A percentile compares a stretch with the other conserved stretches of the same genome.
Evolutionary conservation across 2,113 vertebrate species (phyloP).

Genomic region (Amazona vittata): DNA sequence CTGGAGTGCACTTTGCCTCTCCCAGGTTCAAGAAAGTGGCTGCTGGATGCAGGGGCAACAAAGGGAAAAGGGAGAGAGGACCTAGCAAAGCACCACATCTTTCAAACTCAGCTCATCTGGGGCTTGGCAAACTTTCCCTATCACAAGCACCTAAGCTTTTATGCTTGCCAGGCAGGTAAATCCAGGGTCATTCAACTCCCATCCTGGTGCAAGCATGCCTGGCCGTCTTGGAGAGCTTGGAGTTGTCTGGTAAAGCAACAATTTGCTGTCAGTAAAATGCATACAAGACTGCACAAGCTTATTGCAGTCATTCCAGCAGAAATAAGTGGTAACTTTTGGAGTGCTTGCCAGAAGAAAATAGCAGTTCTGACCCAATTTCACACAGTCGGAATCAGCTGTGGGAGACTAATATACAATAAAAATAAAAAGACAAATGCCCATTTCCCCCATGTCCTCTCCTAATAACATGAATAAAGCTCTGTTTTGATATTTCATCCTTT

Average conservation of each 20-base stretch:
- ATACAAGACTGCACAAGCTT: conserved; percentile 18
- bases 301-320: conserved; percentile 13
- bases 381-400: not conserved
- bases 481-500: not conserved
- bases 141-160: not conserved
- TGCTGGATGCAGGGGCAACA: not conserved
- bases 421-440: conserved; percentile 16
- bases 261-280: not conserved
- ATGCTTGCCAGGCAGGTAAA: not conserved
- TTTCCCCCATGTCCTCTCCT: conserved; percentile 34
- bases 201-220: not conserved
- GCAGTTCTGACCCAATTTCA: conserved; percentile 36
- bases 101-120: not conserved
- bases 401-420: not conserved
- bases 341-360: not conserved
- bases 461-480: conserved; percentile 45
- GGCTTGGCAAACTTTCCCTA: not conserved
- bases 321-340: conserved; percentile 5
- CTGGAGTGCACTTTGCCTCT: not conserved
- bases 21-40: not conserved
- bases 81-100: not conserved
- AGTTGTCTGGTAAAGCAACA: not conserved
- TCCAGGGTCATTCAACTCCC: not conserved
- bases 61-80: not conserved
- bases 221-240: not conserved